Conservation (phyloP, 2,113 vertebrate genomes). For the Hipposideros armiger region DNA sequence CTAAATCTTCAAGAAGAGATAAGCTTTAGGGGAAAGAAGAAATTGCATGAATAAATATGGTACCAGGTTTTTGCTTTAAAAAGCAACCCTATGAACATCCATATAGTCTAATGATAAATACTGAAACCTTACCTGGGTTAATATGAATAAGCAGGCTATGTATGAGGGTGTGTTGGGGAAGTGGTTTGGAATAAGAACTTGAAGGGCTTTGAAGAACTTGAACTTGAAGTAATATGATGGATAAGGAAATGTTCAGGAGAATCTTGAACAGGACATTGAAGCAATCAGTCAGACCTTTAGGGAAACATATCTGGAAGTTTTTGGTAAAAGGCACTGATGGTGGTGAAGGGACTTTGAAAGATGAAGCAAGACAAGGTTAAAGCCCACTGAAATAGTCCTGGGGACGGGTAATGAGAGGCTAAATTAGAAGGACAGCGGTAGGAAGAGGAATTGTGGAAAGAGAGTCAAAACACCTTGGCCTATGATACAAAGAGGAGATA, state of each 20-base stretch:
- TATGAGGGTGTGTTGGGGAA: background rate
- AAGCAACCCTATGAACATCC: background rate
- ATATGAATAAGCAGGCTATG: background rate
- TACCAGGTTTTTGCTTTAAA: background rate
- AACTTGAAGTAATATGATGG: background rate
- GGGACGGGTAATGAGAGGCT: background rate
- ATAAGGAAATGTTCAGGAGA: background rate
- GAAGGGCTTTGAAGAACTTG: background rate
- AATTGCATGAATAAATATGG: background rate
- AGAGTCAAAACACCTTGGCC: background rate
- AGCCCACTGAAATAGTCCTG: background rate
- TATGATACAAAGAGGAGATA: background rate
- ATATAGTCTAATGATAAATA: background rate
- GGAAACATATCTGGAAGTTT: background rate
- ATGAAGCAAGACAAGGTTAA: background rate
- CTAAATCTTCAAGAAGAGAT: background rate
- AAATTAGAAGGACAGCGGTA: no score
- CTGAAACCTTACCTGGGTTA: background rate
- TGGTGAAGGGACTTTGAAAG: background rate
- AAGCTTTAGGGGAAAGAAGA: background rate
- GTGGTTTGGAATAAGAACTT: background rate
- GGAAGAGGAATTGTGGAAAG: background rate
- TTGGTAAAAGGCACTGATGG: background rate
- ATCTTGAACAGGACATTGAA: background rate
- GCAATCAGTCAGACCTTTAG: background rate